A percentile compares a stretch with the other conserved stretches of the same genome.
These are phyloP conservation scores for Odobenus rosmarus DNA, from an alignment of 2,113 vertebrate genomes.

Conservation along the genomic window DNA sequence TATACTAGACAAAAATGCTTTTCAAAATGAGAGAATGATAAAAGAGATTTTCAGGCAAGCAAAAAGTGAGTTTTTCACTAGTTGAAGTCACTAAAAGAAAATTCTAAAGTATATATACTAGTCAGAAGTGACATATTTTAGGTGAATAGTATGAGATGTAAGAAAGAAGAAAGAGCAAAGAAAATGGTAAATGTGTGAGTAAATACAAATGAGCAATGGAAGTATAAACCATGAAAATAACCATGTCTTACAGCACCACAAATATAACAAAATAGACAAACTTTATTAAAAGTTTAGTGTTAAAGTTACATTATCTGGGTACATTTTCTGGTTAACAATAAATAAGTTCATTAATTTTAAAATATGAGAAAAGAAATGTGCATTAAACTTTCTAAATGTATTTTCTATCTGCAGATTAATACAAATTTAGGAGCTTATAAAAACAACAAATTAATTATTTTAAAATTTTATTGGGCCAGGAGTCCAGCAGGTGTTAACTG, in stretches of 20 bases:
- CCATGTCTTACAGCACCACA: neutral
- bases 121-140: neutral
- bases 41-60: neutral
- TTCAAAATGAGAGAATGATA: neutral
- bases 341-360: neutral
- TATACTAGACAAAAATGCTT: neutral
- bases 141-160: neutral
- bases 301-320: neutral
- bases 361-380: neutral
- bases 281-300: neutral
- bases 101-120: neutral
- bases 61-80: neutral
- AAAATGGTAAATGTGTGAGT: neutral
- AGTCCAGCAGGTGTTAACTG: neutral
- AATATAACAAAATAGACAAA: neutral
- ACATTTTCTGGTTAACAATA: neutral
- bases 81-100: conserved; percentile 7
- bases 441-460: neutral
- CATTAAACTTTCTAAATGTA: neutral
- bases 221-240: neutral
- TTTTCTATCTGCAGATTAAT: neutral
- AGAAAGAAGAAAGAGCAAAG: neutral
- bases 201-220: neutral
- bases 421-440: neutral
- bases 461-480: neutral